Conservation (phyloP, 2,797 vertebrate genomes). For the Urocyon cinereoargenteus region DNA sequence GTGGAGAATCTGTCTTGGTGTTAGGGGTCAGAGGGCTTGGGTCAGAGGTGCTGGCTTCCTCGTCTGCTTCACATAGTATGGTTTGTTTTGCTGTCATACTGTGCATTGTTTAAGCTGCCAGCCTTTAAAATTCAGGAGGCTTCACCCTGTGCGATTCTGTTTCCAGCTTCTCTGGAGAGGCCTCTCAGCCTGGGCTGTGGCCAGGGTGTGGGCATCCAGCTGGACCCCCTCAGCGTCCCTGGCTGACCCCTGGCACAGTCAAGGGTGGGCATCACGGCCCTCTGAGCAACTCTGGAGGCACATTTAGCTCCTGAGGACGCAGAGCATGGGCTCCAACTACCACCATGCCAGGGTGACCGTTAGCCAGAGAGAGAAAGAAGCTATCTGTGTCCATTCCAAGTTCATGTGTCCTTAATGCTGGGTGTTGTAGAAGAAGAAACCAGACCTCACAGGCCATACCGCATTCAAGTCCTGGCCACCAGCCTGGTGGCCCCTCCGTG, state of each 20-base stretch:
- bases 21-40: neutral
- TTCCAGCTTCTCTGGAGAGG: neutral
- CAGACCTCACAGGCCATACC: neutral
- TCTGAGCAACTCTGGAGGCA: neutral
- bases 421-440: neutral
- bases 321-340: neutral
- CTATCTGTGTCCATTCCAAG: too few species aligned
- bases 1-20: neutral
- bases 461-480: neutral
- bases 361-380: neutral
- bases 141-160: neutral
- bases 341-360: neutral
- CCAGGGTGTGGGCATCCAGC: neutral
- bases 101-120: neutral
- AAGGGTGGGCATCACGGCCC: neutral
- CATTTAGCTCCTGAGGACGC: neutral
- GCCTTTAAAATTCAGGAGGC: neutral
- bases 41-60: neutral
- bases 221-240: neutral
- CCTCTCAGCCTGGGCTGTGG: neutral
- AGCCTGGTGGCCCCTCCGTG: neutral
- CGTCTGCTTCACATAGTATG: accelerated
- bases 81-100: too few species aligned
- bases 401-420: too few species aligned
- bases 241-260: neutral